Percentiles rank a stretch among this genome's conserved stretches.
Conservation (phyloP, 1,140 invertebrate species). For the Bombus terrestris region DNA sequence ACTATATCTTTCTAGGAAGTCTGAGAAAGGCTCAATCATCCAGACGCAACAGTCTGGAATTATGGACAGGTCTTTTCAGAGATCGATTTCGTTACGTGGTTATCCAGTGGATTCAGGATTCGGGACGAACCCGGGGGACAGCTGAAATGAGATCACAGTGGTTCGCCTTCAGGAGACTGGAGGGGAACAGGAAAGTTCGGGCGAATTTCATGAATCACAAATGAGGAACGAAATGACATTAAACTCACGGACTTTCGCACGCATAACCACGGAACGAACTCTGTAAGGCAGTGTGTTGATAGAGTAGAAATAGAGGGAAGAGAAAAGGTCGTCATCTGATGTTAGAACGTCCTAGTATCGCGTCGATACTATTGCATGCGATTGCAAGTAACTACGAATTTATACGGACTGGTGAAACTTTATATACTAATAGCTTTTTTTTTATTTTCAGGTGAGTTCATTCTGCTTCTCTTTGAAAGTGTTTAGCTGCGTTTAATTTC, state of each 20-base stretch:
- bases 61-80: conserved; percentile 35
- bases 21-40: not conserved
- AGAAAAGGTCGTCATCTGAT: conserved; percentile 25
- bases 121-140: conserved; percentile 60
- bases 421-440: conserved; percentile 47
- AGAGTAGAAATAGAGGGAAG: conserved; percentile 22
- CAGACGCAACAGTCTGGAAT: conserved; percentile 22
- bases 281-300: conserved; percentile 57
- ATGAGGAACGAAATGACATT: conserved; percentile 72
- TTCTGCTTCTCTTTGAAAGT: not conserved
- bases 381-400: conserved; percentile 15
- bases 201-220: conserved; percentile 73
- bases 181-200: conserved; percentile 59
- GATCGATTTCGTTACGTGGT: conserved; percentile 64
- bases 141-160: conserved; percentile 69
- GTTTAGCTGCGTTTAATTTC: too few species aligned
- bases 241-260: conserved; percentile 67
- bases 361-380: conserved; percentile 16
- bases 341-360: conserved; percentile 20
- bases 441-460: conserved; percentile 72
- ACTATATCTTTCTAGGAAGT: not conserved
- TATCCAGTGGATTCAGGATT: conserved; percentile 61
- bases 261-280: conserved; percentile 57
- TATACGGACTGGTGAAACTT: conserved; percentile 48
- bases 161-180: conserved; percentile 59